Conservation (phyloP, 2,888 invertebrate species). For the Eristalinus aeneus region DNA sequence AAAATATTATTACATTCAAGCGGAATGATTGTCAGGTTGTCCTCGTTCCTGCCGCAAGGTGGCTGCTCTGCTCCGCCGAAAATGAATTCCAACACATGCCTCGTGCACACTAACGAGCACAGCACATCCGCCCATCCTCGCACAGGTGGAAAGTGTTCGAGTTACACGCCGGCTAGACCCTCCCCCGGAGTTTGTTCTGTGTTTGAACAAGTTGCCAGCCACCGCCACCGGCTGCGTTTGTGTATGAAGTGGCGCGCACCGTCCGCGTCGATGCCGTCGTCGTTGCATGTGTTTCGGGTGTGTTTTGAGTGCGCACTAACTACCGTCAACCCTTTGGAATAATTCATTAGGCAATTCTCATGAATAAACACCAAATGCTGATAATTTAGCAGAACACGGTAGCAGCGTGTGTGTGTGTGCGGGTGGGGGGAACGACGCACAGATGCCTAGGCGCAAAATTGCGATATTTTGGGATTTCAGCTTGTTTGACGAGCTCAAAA, state of each 20-base stretch:
- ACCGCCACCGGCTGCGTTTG: conserved; percentile 5
- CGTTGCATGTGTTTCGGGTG: conserved; percentile 46
- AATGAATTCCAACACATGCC: conserved; percentile 35
- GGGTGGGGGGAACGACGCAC: not conserved
- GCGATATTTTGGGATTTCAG: conserved; percentile 21
- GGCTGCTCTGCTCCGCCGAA: not conserved
- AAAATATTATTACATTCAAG: conserved; percentile 66
- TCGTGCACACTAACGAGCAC: not conserved
- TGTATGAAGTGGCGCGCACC: conserved; percentile 5
- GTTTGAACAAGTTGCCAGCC: not conserved
- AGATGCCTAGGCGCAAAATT: too few species aligned
- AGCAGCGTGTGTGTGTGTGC: conserved; percentile 30
- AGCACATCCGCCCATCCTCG: not conserved
- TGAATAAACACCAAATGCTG: conserved; percentile 70
- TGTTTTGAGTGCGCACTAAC: conserved; percentile 21
- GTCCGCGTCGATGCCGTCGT: not conserved
- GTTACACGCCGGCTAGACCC: not conserved
- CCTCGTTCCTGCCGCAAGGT: not conserved
- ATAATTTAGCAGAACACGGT: conserved; percentile 45
- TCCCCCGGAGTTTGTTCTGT: not conserved
- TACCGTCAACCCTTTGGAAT: conserved; percentile 49
- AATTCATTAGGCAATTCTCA: conserved; percentile 70
- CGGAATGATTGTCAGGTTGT: conserved; percentile 39
- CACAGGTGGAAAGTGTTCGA: conserved; percentile 15
- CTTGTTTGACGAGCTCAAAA: conserved; percentile 32